Evolutionary conservation across 1,140 invertebrate species (phyloP), one percentile per base, ranked within the genome.

Genomic region (Drosophila parabipectinata): DNA sequence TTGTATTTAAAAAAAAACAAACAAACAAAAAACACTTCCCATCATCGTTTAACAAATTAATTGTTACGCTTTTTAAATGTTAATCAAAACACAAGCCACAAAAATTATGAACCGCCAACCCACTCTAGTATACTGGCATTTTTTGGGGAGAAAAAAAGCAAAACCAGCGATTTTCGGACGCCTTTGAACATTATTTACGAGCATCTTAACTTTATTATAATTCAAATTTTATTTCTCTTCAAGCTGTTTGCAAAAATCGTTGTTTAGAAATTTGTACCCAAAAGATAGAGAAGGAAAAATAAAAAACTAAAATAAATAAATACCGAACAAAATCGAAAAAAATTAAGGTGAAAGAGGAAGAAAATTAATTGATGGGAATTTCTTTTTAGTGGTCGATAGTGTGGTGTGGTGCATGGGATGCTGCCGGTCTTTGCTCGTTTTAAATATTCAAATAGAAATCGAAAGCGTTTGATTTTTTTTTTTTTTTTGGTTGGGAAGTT

Each of bases 371-470:
- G 79, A 87, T 87, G 83, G 83, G 83, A 87, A 87, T 87, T 88
- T 87, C 82, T 82, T 87, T 87, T 75, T 71, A 57, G 57, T 79
- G 54, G 12, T 18, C 18, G 56, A 9, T 39, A 28, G 37, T n/a
- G 15, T 52, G 61, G 32, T 24, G 48, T 32, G 45, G 30, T 44
- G 44, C 34, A 14, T 45, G 45, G 39, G 26, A 74, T 34, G 72
- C 73, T 85, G 81, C 81, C 61, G 82, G 81, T 85, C 81, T 85
- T 85, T 85, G 53, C 39, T 58, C 41, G 56, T 48, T 77, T 88
- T 87, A 67, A 72, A 88, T 87, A 88, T 87, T 87, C 79, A 83
- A 87, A 87, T 79, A 87, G 83, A 87, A 87, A 87, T 88, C 83
- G 83, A 87, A 87, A 87, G 83, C 83, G 79, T 83, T 87, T 69